Conservation (phyloP, 2,888 invertebrate genomes). For the Girardia tigrina region DNA sequence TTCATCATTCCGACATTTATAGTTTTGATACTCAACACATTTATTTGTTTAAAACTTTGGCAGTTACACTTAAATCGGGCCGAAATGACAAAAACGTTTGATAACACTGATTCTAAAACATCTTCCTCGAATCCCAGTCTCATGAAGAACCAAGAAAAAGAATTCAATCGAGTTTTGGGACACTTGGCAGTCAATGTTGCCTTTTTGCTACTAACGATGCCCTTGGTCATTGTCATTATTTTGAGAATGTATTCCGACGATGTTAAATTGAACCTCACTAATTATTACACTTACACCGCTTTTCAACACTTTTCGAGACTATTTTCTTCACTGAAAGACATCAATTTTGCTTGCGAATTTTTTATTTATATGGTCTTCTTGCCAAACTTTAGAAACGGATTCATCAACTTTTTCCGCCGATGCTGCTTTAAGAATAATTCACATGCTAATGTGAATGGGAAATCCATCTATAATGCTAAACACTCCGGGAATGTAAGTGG, state of each 20-base stretch:
- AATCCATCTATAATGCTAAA: no score
- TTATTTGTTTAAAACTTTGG: slow-evolving; percentile 24
- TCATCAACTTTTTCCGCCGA: background rate
- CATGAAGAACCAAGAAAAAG: slow-evolving; percentile 5
- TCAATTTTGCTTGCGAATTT: slow-evolving; percentile 34
- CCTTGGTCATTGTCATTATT: slow-evolving; percentile 30
- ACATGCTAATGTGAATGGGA: no score
- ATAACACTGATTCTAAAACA: background rate
- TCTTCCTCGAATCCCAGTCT: background rate
- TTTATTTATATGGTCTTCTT: slow-evolving; percentile 35
- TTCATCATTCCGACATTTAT: slow-evolving; percentile 27
- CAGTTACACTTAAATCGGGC: background rate
- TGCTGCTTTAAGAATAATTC: background rate
- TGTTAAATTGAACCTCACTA: background rate
- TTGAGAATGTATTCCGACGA: slow-evolving; percentile 26
- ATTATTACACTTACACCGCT: background rate
- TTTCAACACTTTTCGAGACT: slow-evolving; percentile 30
- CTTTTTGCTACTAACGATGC: slow-evolving; percentile 32
- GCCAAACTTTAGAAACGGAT: slow-evolving; percentile 27
- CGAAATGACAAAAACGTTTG: background rate
- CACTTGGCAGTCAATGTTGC: slow-evolving; percentile 30
- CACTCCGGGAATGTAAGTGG: no score
- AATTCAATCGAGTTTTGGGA: slow-evolving; percentile 32
- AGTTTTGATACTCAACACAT: slow-evolving; percentile 25
- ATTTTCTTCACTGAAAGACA: slow-evolving; percentile 35